Evolutionary conservation across 2,113 vertebrate species (phyloP), one percentile per base, ranked within the genome.

Genomic region (Marmota monax): DNA sequence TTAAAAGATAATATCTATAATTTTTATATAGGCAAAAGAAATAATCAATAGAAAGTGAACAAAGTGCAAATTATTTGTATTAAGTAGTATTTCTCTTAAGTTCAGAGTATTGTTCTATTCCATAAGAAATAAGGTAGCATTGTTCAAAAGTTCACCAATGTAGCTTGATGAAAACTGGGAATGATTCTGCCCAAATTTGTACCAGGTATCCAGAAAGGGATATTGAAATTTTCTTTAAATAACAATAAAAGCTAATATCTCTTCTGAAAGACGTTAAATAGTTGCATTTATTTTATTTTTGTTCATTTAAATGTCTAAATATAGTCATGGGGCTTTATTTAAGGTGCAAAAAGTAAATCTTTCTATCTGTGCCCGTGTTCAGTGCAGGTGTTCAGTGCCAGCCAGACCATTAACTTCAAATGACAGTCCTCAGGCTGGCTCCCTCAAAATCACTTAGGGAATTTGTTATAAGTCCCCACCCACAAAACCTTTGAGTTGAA

Each of bases 61-160:
- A 76, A 69, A 69, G 7, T 51, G 7, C 2, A 61, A 48, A 80
- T 58, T 51, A n/a, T 56, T 56, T 56, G 18, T 6, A 56, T 20
- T 56, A 56, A 56, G 56, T 18, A 45, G 25, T 45, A 2, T 25
- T 23, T 56, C 11, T 53, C 58, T 92, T 76, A 80, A 56, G 4
- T 89, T 29, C 12, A 69, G 85, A 92, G 10, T 89, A 85, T 61
- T 39, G 39, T 51, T 85, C 25, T 61, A 18, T 72, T 23, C 20
- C 20, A 90, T 80, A 70, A 95, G 80, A 96, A 85, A 90, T 90
- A 85, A 84, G 53, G 11, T 89, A 32, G 58, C 12, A 32, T 18
- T 73, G 25, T 56, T 88, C 65, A 61, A 88, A 72, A 65, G 25
- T 78, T 72, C 27, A 63, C 12, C 56, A 53, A 37, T 86, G 20